These are phyloP conservation scores for Xiphias gladius DNA, from an alignment of 2,113 vertebrate species.

Conservation along the genomic window DNA sequence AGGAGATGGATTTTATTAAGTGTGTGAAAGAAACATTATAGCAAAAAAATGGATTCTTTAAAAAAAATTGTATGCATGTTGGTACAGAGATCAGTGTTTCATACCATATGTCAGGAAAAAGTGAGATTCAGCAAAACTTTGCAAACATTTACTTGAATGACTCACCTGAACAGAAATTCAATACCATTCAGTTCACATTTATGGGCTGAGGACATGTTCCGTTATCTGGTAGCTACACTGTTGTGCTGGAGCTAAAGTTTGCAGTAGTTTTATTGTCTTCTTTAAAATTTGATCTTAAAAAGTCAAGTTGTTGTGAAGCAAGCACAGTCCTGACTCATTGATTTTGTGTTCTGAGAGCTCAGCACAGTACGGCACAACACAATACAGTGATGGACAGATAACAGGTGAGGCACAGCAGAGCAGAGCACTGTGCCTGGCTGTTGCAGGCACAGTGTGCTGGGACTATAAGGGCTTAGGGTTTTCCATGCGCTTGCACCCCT, in stretches of 20 bases:
- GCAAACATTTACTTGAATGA: neutral
- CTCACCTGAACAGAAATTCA: neutral
- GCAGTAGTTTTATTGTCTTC: neutral
- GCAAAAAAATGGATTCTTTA: neutral
- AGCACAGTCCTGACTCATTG: neutral
- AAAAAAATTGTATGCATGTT: neutral
- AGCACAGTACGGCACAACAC: constrained; percentile 26
- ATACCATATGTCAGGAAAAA: neutral
- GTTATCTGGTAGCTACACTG: neutral
- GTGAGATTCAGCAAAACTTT: neutral
- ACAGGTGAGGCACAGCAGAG: constrained; percentile 75
- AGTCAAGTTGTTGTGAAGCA: neutral
- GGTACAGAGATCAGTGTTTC: neutral
- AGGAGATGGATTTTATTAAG: neutral
- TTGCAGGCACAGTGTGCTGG: constrained; percentile 51
- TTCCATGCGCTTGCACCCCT: constrained; percentile 61
- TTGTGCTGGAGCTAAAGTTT: neutral
- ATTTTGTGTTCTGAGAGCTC: neutral
- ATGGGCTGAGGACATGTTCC: neutral
- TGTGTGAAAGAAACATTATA: neutral
- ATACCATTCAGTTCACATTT: neutral
- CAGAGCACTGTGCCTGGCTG: constrained; percentile 63
- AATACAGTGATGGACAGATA: constrained; percentile 76
- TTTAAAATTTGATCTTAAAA: neutral
- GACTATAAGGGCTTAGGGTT: constrained; percentile 72